These are phyloP conservation scores for Taurulus bubalis DNA, from an alignment of 2,113 vertebrate genomes.

Conservation along the genomic window DNA sequence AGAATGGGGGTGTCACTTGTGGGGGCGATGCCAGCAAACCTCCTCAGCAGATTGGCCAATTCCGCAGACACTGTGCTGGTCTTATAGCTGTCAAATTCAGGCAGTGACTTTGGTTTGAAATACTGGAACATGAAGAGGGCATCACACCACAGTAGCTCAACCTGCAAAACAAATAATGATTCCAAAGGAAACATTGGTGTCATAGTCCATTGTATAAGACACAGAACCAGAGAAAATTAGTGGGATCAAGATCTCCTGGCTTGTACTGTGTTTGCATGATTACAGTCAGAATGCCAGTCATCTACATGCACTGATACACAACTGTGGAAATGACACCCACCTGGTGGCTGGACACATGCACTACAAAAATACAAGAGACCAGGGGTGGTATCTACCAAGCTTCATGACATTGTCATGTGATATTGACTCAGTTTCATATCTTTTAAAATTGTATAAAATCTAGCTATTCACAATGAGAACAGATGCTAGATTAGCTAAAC, in stretches of 20 bases:
- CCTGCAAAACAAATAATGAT: constrained; percentile 78
- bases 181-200: constrained; percentile 10
- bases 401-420: background rate
- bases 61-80: constrained; percentile 98
- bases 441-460: background rate
- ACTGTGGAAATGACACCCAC: constrained; percentile 38
- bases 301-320: background rate
- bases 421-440: background rate
- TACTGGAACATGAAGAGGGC: constrained; percentile 96
- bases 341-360: constrained; percentile 52
- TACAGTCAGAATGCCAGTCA: constrained; percentile 1
- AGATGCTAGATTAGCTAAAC: constrained; percentile 10
- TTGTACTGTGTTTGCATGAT: constrained; percentile 13
- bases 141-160: constrained; percentile 94
- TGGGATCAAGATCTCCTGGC: constrained; percentile 4
- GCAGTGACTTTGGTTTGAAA: constrained; percentile 97
- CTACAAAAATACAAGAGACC: constrained; percentile 44
- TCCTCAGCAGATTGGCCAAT: constrained; percentile 94
- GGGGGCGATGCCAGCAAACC: constrained; percentile 91
- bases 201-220: background rate
- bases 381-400: background rate
- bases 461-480: background rate
- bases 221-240: background rate
- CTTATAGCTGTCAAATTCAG: constrained; percentile 99
- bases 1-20: constrained; percentile 86